Evolutionary conservation across 2,113 vertebrate species (phyloP).

Genomic region (Spea multiplicata): DNA sequence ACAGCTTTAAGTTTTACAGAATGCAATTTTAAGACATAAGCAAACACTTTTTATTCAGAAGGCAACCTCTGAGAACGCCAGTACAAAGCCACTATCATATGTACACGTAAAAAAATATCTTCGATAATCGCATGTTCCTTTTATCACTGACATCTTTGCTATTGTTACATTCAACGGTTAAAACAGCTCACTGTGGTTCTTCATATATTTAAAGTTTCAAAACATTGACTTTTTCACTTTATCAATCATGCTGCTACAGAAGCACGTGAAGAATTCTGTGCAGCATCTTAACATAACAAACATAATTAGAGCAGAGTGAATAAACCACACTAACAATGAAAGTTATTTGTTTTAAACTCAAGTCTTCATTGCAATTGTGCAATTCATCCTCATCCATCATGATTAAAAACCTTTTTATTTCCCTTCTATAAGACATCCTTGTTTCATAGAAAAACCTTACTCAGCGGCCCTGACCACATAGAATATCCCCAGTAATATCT

Average conservation of each 20-base stretch:
- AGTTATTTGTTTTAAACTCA: no score
- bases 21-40: constrained; percentile 64
- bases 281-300: not conserved
- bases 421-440: no score
- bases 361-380: no score
- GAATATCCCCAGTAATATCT: no score
- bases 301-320: no score
- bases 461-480: no score
- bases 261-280: not conserved
- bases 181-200: constrained; percentile 52
- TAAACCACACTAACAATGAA: no score
- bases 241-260: constrained; percentile 49
- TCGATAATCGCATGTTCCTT: constrained; percentile 64
- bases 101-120: constrained; percentile 71
- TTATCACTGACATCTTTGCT: constrained; percentile 61
- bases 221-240: constrained; percentile 56
- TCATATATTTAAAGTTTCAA: constrained; percentile 58
- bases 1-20: constrained; percentile 61
- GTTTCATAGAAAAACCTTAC: no score
- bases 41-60: constrained; percentile 61
- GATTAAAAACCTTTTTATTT: no score
- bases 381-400: no score
- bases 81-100: constrained; percentile 67
- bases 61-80: constrained; percentile 71
- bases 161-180: constrained; percentile 52